Conservation (phyloP, 2,888 invertebrate species). For the Venusia cambrica region DNA sequence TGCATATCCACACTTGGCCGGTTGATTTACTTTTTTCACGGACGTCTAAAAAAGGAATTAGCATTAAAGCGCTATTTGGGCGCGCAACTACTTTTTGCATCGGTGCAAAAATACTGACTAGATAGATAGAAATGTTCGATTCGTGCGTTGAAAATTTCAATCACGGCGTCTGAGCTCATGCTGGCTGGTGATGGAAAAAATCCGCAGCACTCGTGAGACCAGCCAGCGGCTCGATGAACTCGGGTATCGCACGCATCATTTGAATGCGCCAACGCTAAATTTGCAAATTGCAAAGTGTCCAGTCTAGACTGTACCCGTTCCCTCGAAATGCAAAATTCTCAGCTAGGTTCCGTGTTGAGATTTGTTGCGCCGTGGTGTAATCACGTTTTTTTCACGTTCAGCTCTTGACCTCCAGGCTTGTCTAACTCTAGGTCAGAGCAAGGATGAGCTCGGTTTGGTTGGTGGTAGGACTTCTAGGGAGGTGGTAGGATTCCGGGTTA, state of each 20-base stretch:
- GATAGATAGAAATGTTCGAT: slow-evolving; percentile 43
- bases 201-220: slow-evolving; percentile 47
- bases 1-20: no score
- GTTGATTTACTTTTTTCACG: no score
- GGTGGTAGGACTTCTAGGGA: no score
- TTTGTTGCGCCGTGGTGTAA: slow-evolving; percentile 66
- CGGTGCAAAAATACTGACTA: slow-evolving; percentile 58
- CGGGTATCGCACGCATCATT: slow-evolving; percentile 65
- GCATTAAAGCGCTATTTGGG: slow-evolving; percentile 52
- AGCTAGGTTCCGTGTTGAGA: slow-evolving; percentile 44
- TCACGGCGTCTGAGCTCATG: slow-evolving; percentile 52
- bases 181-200: slow-evolving; percentile 49
- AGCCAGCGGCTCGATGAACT: slow-evolving; percentile 68
- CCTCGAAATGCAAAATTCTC: slow-evolving; percentile 42
- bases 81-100: slow-evolving; percentile 59
- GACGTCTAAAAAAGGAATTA: slow-evolving; percentile 41
- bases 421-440: no score
- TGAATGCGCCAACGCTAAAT: slow-evolving; percentile 71
- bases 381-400: no score
- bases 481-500: no score
- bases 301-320: slow-evolving; percentile 67
- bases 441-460: no score
- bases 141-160: slow-evolving; percentile 72
- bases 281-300: slow-evolving; percentile 70
- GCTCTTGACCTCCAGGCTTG: no score